Evolutionary conservation across 2,888 invertebrate species (phyloP), one percentile per base, ranked within the genome.

Genomic region (Lepidochrysops patricia): DNA sequence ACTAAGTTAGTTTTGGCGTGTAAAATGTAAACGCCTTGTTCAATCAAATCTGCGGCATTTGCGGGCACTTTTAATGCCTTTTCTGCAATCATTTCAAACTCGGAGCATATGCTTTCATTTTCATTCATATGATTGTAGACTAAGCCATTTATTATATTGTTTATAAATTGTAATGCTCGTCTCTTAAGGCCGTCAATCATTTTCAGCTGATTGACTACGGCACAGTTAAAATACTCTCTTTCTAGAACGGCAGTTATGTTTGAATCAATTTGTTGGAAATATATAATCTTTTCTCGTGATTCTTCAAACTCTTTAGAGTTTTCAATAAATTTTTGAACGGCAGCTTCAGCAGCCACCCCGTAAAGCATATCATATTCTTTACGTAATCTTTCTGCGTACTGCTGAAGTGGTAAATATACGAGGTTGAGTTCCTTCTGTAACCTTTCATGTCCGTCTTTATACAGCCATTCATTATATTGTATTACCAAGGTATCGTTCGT

Each of bases 41-140:
- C 94, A 68, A 97, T 91, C 29, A 98, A 85, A 71, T 97, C 95
- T 68, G 93, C 94, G 0, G 97, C 96, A 37, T 93, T 94, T 64
- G 90, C 90, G 0, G 97, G 97, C 66, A 93, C 91, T 68, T 92
- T 91, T 9, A 94, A 76, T 0, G 96, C 95, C 66, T 89, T 91
- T 32, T 85, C 85, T 68, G 92, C 91, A 60, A 97, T 92, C 26
- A 85, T 85, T 77, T 94, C 92, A 76, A 97, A 97, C 68, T 92
- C 91, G 1, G 84, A 80, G 72, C 94, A 94, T 64, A 95, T 94
- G 26, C 90, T 90, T 54, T 91, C 80, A 77, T 94, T 94, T 68
- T 93, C 92, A 60, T 82, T 86, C 69, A 91, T 91, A 69, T 95
- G 94, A 26, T 90, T 86, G 52, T 86, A 82, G 0, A 93, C 91